Percentiles rank a stretch among this genome's conserved stretches.
phyloP scores from a whole-genome alignment of 2,113 vertebrate species.

The Albula goreensis region DNA sequence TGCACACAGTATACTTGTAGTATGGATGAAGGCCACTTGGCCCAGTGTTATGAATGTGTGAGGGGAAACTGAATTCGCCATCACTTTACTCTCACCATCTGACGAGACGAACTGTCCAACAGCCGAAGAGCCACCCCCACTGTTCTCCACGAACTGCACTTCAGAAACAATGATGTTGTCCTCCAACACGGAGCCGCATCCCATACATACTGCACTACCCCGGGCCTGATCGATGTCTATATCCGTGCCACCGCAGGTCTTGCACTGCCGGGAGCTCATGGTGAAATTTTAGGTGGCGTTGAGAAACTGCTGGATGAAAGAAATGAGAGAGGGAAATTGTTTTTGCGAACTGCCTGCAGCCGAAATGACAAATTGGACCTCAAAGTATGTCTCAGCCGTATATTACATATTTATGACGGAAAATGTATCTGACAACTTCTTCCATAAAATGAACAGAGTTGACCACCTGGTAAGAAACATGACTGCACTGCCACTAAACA shows the following conservation, averaged over 20 bases:
- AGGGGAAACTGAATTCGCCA: background rate
- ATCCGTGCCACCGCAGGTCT: slow-evolving; percentile 81
- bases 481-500: too few relatives aligned
- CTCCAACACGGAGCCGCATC: slow-evolving; percentile 90
- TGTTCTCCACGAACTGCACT: slow-evolving; percentile 93
- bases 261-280: slow-evolving; percentile 83
- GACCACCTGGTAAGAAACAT: too few relatives aligned
- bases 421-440: too few relatives aligned
- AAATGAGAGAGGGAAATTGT: background rate
- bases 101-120: slow-evolving; percentile 92
- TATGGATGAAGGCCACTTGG: too few relatives aligned
- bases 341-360: background rate
- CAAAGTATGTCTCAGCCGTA: background rate
- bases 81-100: slow-evolving; percentile 73
- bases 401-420: too few relatives aligned
- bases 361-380: background rate
- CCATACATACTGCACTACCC: slow-evolving; percentile 88
- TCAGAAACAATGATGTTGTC: slow-evolving; percentile 97
- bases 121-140: slow-evolving; percentile 86
- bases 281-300: slow-evolving; percentile 13
- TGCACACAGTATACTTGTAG: too few relatives aligned
- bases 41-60: background rate
- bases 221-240: slow-evolving; percentile 90
- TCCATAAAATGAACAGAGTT: too few relatives aligned
- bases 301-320: background rate